Percentiles rank a stretch among this genome's conserved stretches.
phyloP scores from a whole-genome alignment of 2,113 vertebrate species.

The Lepisosteus oculatus region DNA sequence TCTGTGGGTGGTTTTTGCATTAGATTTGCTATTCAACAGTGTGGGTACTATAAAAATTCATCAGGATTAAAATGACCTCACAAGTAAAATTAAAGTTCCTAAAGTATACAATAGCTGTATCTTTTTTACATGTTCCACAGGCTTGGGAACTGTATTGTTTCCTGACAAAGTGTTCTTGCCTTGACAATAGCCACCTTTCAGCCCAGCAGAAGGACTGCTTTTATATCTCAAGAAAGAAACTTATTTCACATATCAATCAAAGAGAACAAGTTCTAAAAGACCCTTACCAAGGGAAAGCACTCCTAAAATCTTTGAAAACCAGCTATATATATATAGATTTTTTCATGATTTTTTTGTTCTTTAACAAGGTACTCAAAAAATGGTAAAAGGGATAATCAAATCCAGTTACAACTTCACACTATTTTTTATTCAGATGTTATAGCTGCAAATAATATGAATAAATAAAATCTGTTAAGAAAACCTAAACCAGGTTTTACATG shows the following conservation, averaged over 20 bases:
- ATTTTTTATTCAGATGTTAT: background rate
- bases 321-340: conserved; percentile 21
- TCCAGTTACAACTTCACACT: background rate
- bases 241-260: conserved; percentile 84
- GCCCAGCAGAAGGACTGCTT: conserved; percentile 65
- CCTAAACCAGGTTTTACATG: too few species aligned
- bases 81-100: conserved; percentile 76
- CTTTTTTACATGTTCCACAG: conserved; percentile 68
- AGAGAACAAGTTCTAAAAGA: conserved; percentile 43
- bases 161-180: conserved; percentile 70
- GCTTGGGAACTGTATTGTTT: conserved; percentile 77
- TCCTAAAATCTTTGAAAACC: conserved; percentile 54
- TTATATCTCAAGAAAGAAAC: conserved; percentile 64
- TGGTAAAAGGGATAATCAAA: conserved; percentile 4
- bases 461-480: too few species aligned
- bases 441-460: background rate
- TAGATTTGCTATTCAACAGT: conserved; percentile 70
- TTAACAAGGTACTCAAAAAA: conserved; percentile 43
- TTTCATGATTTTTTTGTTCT: conserved; percentile 43
- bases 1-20: conserved; percentile 69
- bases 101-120: conserved; percentile 71
- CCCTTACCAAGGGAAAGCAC: conserved; percentile 56
- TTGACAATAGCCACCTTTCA: conserved; percentile 78
- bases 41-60: conserved; percentile 74
- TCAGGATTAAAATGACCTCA: conserved; percentile 82